phyloP scores from a whole-genome alignment of 2,888 invertebrate species.

The Barypeithes pellucidus region DNA sequence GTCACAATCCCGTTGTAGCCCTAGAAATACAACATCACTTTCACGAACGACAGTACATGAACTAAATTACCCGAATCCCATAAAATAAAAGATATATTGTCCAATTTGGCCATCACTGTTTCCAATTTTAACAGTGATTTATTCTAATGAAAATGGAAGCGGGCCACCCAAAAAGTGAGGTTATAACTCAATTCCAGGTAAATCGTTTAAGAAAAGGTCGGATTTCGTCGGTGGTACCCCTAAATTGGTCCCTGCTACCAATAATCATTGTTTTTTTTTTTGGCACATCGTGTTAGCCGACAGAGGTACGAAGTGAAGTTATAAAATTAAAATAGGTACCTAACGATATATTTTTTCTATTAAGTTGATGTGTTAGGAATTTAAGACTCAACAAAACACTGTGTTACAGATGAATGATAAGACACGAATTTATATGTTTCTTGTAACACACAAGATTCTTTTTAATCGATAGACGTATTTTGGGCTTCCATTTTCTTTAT shows the following conservation, averaged over 20 bases:
- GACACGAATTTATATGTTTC: no score
- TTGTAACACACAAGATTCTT: no score
- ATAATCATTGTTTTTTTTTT: background rate
- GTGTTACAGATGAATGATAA: no score
- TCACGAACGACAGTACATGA: conserved; percentile 2
- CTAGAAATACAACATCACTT: background rate
- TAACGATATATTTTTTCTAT: no score
- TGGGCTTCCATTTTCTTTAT: no score
- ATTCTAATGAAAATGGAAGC: conserved; percentile 47
- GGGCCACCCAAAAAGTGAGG: conserved; percentile 47
- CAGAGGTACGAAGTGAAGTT: background rate
- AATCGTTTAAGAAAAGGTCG: conserved; percentile 2
- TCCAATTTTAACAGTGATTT: conserved; percentile 44
- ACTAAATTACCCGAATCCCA: conserved; percentile 34
- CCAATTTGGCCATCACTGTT: conserved; percentile 49
- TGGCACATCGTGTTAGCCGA: background rate
- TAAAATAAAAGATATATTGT: conserved; percentile 50
- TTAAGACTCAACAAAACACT: no score
- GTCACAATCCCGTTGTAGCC: no score
- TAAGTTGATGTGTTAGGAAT: no score
- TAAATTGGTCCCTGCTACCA: background rate
- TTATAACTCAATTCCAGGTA: conserved; percentile 52
- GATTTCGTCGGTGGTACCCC: conserved; percentile 2
- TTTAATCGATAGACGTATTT: no score
- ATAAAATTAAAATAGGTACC: no score